Evolutionary conservation across 2,113 vertebrate species (phyloP).

Genomic region (Ictidomys tridecemlineatus): DNA sequence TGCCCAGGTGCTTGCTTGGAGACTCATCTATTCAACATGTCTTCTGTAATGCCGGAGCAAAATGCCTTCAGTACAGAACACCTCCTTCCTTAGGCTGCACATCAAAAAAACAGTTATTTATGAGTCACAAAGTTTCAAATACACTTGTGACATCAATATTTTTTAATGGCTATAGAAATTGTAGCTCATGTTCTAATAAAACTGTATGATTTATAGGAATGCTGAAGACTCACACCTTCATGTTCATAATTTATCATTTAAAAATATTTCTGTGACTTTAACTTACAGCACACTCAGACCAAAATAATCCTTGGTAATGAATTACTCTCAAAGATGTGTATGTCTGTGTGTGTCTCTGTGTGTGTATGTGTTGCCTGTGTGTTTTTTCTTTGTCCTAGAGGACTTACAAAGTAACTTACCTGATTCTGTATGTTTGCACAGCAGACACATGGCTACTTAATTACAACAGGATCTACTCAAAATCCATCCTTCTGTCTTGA

Average conservation of each 20-base stretch:
- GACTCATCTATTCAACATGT: background rate
- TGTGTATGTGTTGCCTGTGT: too few relatives aligned
- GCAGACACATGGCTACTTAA: background rate
- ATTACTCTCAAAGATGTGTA: too few relatives aligned
- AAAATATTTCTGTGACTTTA: background rate
- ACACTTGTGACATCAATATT: slow-evolving; percentile 54
- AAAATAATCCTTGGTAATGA: too few relatives aligned
- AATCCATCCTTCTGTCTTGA: background rate
- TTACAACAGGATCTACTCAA: background rate
- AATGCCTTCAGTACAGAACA: background rate
- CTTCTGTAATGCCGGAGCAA: background rate
- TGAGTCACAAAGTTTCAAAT: slow-evolving; percentile 58
- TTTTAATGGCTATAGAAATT: slow-evolving; percentile 47
- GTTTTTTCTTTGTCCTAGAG: background rate
- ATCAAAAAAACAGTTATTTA: slow-evolving; percentile 52
- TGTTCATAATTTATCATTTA: slow-evolving; percentile 51
- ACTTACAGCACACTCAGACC: too few relatives aligned
- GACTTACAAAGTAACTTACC: background rate
- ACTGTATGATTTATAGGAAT: slow-evolving; percentile 2
- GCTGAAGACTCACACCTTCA: background rate
- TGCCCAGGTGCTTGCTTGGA: background rate
- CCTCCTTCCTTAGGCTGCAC: background rate
- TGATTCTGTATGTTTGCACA: background rate
- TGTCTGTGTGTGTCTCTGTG: too few relatives aligned
- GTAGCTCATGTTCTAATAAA: slow-evolving; percentile 66